These are phyloP conservation scores for Spinibarbus caldwelli DNA, from an alignment of 2,797 vertebrate species.

Conservation along the genomic window DNA sequence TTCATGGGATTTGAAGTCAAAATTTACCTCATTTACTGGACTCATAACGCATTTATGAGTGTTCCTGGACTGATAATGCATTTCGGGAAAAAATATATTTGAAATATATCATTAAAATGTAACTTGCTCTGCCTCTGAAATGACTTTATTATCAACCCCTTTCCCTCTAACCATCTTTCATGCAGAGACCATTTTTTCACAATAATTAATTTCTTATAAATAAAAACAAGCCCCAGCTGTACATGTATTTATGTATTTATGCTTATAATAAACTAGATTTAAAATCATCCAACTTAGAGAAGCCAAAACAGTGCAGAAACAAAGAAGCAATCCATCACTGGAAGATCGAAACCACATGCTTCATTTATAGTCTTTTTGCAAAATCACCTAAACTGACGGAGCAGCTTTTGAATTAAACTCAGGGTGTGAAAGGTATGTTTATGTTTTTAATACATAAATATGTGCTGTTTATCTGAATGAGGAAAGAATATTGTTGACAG, in stretches of 20 bases:
- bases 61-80: background rate
- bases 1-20: too few species aligned
- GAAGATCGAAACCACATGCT: background rate
- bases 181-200: background rate
- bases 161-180: background rate
- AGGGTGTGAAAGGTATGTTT: background rate
- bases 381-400: background rate
- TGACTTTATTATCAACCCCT: background rate
- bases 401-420: background rate
- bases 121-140: background rate
- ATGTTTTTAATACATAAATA: background rate
- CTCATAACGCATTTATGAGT: background rate
- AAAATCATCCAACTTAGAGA: background rate
- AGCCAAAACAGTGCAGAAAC: background rate
- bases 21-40: too few species aligned
- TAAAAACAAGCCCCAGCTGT: background rate
- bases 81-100: background rate
- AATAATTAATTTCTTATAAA: background rate
- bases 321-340: background rate
- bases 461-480: background rate
- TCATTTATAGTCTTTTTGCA: background rate
- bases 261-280: too few species aligned
- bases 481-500: conserved; percentile 7
- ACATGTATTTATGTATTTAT: background rate
- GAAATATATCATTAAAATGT: background rate